phyloP scores from a whole-genome alignment of 2,888 invertebrate genomes.

The Sisyra terminalis region DNA sequence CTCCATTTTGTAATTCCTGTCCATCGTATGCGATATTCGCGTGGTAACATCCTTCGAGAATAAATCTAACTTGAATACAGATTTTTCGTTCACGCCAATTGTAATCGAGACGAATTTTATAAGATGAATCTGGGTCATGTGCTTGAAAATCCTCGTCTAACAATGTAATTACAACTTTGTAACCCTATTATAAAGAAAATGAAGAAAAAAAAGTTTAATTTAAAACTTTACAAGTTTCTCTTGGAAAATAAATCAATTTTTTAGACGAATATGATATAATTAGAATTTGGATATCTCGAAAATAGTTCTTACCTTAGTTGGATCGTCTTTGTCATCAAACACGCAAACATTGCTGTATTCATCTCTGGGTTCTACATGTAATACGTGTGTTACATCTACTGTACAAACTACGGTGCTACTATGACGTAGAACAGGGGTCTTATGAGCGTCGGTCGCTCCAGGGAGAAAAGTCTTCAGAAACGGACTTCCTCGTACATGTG shows the following conservation, averaged over 20 bases:
- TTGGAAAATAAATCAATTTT: too few relatives aligned
- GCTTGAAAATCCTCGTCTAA: conserved; percentile 33
- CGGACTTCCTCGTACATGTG: conserved; percentile 72
- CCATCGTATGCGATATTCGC: conserved; percentile 63
- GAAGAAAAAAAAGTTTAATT: too few relatives aligned
- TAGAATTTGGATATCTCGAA: too few relatives aligned
- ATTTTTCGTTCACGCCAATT: conserved; percentile 66
- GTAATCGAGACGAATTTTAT: conserved; percentile 48
- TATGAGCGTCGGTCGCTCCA: conserved; percentile 67
- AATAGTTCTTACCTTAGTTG: conserved; percentile 30
- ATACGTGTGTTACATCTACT: conserved; percentile 52
- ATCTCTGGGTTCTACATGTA: conserved; percentile 83
- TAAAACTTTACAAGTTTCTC: too few relatives aligned
- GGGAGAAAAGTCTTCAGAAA: conserved; percentile 69
- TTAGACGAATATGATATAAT: too few relatives aligned
- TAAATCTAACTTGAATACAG: conserved; percentile 59
- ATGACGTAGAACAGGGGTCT: conserved; percentile 68
- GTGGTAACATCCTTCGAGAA: conserved; percentile 64
- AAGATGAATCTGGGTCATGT: conserved; percentile 1
- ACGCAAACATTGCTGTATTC: conserved; percentile 74
- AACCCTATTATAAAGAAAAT: conserved; percentile 32
- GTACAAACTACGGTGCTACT: conserved; percentile 75
- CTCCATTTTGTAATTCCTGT: conserved; percentile 67
- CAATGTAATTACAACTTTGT: conserved; percentile 38
- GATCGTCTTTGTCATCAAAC: conserved; percentile 40